Evolutionary conservation across 2,797 vertebrate species (phyloP).

Genomic region (Arrhamphus sclerolepis): DNA sequence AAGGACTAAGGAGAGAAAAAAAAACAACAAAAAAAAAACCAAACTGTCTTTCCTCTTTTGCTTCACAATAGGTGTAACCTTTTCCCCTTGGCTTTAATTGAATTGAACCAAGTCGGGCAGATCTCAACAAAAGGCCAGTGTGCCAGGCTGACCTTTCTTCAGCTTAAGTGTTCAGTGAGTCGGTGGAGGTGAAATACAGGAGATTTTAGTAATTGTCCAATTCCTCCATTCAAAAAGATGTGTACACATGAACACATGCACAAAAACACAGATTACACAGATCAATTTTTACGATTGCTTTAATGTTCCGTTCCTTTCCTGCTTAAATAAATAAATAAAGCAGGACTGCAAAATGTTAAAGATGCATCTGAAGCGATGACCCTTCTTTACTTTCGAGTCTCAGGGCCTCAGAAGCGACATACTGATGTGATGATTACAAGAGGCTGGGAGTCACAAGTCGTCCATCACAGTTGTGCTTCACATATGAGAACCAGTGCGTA

Average conservation of each 20-base stretch:
- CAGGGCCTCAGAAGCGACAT: constrained; percentile 30
- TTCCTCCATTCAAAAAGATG: background rate
- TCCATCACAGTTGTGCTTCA: constrained; percentile 39
- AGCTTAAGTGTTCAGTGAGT: constrained; percentile 8
- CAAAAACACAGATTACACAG: too few relatives aligned
- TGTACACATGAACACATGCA: background rate
- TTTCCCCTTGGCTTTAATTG: constrained; percentile 47
- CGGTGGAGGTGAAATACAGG: constrained; percentile 1
- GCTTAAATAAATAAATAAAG: too few relatives aligned
- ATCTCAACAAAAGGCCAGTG: constrained; percentile 63
- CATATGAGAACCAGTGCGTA: constrained; percentile 30
- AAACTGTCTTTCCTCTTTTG: constrained; percentile 16
- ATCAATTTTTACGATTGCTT: background rate
- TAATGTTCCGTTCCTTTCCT: background rate
- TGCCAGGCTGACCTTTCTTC: constrained; percentile 62
- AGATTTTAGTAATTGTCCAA: constrained; percentile 8
- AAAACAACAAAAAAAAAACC: background rate
- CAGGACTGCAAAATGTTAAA: background rate
- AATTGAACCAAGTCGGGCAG: constrained; percentile 51
- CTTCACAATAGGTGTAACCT: constrained; percentile 52
- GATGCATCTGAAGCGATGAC: constrained; percentile 24
- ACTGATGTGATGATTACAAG: constrained; percentile 44
- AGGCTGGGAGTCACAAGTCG: constrained; percentile 30
- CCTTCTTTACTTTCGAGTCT: constrained; percentile 12
- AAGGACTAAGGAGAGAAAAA: background rate